Evolutionary conservation across 2,888 invertebrate genomes (phyloP).

Genomic region (Oasisia sp.): DNA sequence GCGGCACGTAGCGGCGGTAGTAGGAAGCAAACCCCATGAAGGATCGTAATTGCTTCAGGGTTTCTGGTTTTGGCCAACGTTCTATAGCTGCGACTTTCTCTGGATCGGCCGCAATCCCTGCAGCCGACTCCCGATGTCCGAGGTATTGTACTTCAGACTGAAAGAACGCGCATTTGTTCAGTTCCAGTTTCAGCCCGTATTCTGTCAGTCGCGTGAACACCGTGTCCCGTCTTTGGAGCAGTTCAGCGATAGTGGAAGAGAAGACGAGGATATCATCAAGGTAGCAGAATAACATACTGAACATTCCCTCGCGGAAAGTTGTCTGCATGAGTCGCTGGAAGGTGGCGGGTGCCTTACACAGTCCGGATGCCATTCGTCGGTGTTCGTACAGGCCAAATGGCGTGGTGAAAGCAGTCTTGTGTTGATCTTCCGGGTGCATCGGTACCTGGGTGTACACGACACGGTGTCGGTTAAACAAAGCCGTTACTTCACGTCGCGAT

Average conservation of each 20-base stretch:
- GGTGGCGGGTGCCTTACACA: slow-evolving; percentile 42
- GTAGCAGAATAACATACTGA: too few relatives aligned
- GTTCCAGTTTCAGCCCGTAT: too few relatives aligned
- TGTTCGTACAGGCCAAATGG: slow-evolving; percentile 44
- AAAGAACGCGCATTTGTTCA: too few relatives aligned
- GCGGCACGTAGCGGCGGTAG: too few relatives aligned
- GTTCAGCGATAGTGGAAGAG: too few relatives aligned
- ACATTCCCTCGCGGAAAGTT: slow-evolving; percentile 37
- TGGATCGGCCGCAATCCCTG: slow-evolving; percentile 34
- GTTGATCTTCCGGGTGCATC: slow-evolving; percentile 34
- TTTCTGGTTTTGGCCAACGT: neutral
- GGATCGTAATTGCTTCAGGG: slow-evolving; percentile 24
- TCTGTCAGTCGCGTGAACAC: too few relatives aligned
- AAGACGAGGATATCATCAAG: too few relatives aligned
- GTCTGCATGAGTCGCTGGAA: slow-evolving; percentile 44
- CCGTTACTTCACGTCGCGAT: too few relatives aligned
- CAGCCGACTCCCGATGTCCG: slow-evolving; percentile 34
- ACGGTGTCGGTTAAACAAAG: too few relatives aligned
- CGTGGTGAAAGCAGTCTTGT: slow-evolving; percentile 44
- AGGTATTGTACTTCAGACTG: slow-evolving; percentile 35
- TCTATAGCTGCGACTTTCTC: slow-evolving; percentile 22
- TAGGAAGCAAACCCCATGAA: slow-evolving; percentile 28
- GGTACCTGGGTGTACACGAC: slow-evolving; percentile 39
- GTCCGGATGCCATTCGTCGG: slow-evolving; percentile 45
- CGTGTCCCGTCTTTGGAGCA: too few relatives aligned